phyloP scores from a whole-genome alignment of 2,797 vertebrate genomes.

The Bradypodion ventrale region DNA sequence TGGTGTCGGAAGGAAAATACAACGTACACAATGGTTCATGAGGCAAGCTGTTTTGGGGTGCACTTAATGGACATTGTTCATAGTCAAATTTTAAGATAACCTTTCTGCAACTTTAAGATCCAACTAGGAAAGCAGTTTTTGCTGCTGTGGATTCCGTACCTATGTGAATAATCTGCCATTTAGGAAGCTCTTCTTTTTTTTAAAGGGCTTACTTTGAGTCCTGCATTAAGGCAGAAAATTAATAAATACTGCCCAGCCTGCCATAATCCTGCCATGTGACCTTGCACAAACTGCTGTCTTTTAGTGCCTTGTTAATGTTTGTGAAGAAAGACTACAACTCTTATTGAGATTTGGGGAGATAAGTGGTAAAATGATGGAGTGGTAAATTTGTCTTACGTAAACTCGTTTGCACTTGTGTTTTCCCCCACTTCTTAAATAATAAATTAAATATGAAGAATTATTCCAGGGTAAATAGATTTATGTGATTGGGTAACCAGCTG shows the following conservation, averaged over 20 bases:
- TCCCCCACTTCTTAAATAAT: background rate
- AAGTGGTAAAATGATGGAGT: background rate
- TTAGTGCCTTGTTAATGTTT: background rate
- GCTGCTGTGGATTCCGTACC: background rate
- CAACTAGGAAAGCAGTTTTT: background rate
- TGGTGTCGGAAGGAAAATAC: background rate
- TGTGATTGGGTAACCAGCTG: background rate
- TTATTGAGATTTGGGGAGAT: background rate
- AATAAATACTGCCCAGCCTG: background rate
- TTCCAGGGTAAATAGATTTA: background rate
- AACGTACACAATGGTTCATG: background rate
- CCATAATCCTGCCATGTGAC: background rate
- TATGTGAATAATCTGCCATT: background rate
- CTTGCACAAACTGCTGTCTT: background rate
- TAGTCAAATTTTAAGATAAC: background rate
- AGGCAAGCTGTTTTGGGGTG: background rate
- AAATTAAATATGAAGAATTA: conserved; percentile 5
- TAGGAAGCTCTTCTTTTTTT: background rate
- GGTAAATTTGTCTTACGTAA: background rate
- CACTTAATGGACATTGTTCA: background rate
- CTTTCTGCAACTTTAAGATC: background rate
- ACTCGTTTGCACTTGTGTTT: background rate
- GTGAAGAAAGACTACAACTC: background rate
- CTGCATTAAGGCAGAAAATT: background rate
- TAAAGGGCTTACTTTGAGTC: too few species aligned